Percentiles rank a stretch among this genome's conserved stretches.
These are phyloP conservation scores for Chloromyia formosa DNA, from an alignment of 2,888 invertebrate species.

Conservation along the genomic window DNA sequence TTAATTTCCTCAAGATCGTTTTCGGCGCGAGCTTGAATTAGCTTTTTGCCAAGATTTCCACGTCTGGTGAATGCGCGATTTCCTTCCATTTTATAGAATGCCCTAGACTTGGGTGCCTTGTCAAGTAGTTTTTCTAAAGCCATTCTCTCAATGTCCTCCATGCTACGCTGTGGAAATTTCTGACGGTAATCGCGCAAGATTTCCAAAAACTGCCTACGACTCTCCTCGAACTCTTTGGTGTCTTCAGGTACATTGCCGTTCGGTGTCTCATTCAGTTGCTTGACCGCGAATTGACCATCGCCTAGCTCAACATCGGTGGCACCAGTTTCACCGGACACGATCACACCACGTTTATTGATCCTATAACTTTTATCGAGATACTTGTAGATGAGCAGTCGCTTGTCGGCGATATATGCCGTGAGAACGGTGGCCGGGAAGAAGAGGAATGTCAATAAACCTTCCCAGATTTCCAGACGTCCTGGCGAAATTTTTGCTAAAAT, in stretches of 20 bases:
- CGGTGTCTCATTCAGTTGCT: conserved; percentile 66
- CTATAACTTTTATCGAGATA: conserved; percentile 84
- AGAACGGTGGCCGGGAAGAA: conserved; percentile 95
- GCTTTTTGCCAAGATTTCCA: conserved; percentile 85
- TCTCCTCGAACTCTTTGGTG: conserved; percentile 88
- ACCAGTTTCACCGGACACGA: conserved; percentile 81
- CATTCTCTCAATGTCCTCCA: conserved; percentile 92
- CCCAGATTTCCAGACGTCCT: conserved; percentile 90
- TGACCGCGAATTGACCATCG: conserved; percentile 66
- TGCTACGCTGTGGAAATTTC: conserved; percentile 89
- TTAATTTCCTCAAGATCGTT: conserved; percentile 72
- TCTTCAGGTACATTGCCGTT: conserved; percentile 69
- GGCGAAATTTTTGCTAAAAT: conserved; percentile 86
- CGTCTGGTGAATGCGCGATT: conserved; percentile 95
- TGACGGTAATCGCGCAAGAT: conserved; percentile 89
- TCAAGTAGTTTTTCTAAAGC: conserved; percentile 90
- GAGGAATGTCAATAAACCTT: conserved; percentile 87
- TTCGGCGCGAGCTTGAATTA: conserved; percentile 84
- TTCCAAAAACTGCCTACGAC: conserved; percentile 90
- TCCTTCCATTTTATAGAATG: conserved; percentile 95
- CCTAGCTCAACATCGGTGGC: conserved; percentile 74
- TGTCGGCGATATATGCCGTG: conserved; percentile 92
- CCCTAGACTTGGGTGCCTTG: conserved; percentile 93
- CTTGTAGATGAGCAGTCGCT: conserved; percentile 79
- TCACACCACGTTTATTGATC: conserved; percentile 83